Evolutionary conservation across 1,140 invertebrate species (phyloP), one percentile per base, ranked within the genome.

Genomic region (Drosophila orosa): DNA sequence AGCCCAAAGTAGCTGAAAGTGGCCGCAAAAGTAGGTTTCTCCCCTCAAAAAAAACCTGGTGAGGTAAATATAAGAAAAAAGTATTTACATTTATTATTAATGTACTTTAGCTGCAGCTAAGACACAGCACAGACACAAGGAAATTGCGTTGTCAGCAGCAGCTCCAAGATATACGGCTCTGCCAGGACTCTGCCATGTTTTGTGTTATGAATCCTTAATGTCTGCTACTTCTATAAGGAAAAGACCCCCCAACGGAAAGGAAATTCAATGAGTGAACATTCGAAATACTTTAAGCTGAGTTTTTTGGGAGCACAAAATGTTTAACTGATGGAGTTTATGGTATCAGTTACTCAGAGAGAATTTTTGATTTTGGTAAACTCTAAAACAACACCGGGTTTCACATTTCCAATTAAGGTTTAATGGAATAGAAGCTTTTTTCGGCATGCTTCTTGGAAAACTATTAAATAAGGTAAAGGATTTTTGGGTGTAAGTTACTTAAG

Each of bases 41-140:
- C 15, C 55, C 25, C 33, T 25, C 8, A 44, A 24, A 45, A 56
- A n/a, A 45, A 15, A 5, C 19, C 50, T 24, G 31, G 13, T 22
- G 45, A 71, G 60, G 56, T 39, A 65, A 71, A 71, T 72, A 73
- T 39, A 76, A 76, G 65, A 61, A 74, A 71, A 78, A 75, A 25
- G 54, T 87, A 89, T 87, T 87, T 87, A 74, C 84, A 87, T 87
- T 87, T 87, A 89, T 87, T 89, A 87, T 87, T 87, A 89, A 87
- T 87, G 84, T 80, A 69, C 82, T 76, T 63, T 61, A 69, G 57
- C 69, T 71, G 42, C 57, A 52, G 67, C 60, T 45, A 56, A 44
- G 45, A 42, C 48, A 31, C 39, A 73, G 56, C 47, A 33, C 50
- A 74, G 69, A 58, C 33, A 22, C 35, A 39, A 22, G 68, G 56